Base-by-base conservation (phyloP, 2,113 vertebrate species). In the Daubentonia madagascariensis region DNA sequence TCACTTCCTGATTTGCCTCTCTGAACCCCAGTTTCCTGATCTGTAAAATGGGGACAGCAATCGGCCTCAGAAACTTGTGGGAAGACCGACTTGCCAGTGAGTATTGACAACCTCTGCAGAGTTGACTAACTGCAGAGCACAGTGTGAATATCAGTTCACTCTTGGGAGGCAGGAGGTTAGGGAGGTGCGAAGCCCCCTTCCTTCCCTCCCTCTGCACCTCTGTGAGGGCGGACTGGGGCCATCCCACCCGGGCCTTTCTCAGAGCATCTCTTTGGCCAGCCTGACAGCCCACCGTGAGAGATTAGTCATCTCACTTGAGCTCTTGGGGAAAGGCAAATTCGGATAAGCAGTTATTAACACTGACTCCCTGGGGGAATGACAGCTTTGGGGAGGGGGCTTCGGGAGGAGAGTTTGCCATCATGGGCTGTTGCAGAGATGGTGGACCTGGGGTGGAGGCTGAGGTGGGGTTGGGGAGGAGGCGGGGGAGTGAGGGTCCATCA, bases 181-280 rank as follows among this genome's bases (percentile, higher is more conserved):
- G 20, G n/a, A n/a, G 50, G 37, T 16, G 1, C 28, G 1, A 1
- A 6, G 25, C 1, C 5, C 10, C 54, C 4, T 20, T 23, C 1
- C 45, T 93, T 84, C 16, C 32, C 23, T 52, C 30, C 18, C 35
- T 40, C 54, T 1, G 2, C 5, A 11, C 17, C 7, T 73, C n/a
- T 13, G 16, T 22, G 35, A 67, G 35, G 63, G 63, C 0, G 18
- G 85, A n/a, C 2, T 8, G 37, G 70, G 59, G 32, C 14, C 72
- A 11, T 32, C 18, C 48, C 30, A 30, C 68, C 6, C 0, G 0
- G 8, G 63, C 18, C 35, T 45, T 40, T 65, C 72, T 70, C 65
- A 45, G 45, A 3, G 8, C 2, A 3, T 84, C 22, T 72, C 85
- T 52, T 37, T 7, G 37, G 63, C 48, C 57, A 9, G 32, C 22